Conservation (phyloP, 2,797 vertebrate species). For the Poecilia picta region DNA sequence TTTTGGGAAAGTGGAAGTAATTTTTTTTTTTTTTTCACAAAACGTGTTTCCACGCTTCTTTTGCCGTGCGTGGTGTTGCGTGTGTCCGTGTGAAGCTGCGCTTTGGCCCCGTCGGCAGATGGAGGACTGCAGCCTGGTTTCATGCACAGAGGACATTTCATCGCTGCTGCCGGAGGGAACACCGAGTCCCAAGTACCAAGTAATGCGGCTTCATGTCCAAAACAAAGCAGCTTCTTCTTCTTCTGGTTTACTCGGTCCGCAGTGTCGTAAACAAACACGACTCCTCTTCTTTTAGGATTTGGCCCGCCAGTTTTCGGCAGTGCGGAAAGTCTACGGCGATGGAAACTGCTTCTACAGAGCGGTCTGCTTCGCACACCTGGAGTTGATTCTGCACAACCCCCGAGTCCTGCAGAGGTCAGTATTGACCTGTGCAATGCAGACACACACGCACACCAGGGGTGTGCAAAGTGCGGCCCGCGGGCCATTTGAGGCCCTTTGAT, state of each 20-base stretch:
- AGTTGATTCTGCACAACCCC: slow-evolving; percentile 77
- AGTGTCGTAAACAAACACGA: slow-evolving; percentile 3
- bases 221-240: neutral
- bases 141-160: slow-evolving; percentile 79
- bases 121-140: slow-evolving; percentile 75
- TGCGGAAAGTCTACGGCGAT: slow-evolving; percentile 85
- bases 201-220: slow-evolving; percentile 49
- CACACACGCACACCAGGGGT: neutral
- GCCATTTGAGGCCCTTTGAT: neutral
- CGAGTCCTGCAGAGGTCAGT: slow-evolving; percentile 82
- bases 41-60: slow-evolving; percentile 24
- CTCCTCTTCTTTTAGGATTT: slow-evolving; percentile 79
- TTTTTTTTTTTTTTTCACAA: slow-evolving; percentile 7
- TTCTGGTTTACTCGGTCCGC: neutral
- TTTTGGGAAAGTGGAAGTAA: slow-evolving; percentile 42
- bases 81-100: slow-evolving; percentile 1
- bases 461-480: neutral
- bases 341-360: slow-evolving; percentile 92
- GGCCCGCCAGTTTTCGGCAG: slow-evolving; percentile 77
- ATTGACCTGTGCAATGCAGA: neutral
- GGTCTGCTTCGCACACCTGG: slow-evolving; percentile 83
- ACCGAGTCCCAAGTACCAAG: slow-evolving; percentile 77
- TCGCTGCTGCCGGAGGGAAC: slow-evolving; percentile 74
- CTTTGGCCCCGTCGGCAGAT: slow-evolving; percentile 53
- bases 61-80: slow-evolving; percentile 19